These are phyloP conservation scores for Pseudorectes ferrugineus DNA, from an alignment of 2,113 vertebrate genomes.

Conservation along the genomic window DNA sequence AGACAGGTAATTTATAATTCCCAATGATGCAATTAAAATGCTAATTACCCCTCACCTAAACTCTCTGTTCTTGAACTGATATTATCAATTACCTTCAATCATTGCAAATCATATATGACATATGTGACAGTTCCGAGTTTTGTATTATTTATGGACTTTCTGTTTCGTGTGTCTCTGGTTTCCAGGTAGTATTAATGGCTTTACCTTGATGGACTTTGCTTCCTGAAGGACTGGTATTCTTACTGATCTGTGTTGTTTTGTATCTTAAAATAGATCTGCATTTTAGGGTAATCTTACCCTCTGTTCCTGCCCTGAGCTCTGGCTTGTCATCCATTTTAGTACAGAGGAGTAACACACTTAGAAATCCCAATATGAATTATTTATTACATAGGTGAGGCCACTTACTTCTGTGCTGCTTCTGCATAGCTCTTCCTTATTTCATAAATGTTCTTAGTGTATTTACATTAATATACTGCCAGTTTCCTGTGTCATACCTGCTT, in stretches of 20 bases:
- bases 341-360: not conserved
- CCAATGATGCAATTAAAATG: slow-evolving; percentile 72
- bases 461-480: not conserved
- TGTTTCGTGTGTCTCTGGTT: not conserved
- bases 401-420: not conserved
- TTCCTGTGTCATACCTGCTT: not conserved
- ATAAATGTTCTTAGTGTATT: not conserved
- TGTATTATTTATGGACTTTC: not conserved
- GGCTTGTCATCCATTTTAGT: not conserved
- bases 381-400: not conserved
- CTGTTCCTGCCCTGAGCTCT: not conserved
- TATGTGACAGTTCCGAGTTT: not conserved
- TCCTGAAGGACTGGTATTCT: not conserved
- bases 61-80: slow-evolving; percentile 21
- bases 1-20: slow-evolving; percentile 66
- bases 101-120: not conserved
- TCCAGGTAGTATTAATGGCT: not conserved
- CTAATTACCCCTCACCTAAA: slow-evolving; percentile 61
- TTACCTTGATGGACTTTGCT: not conserved
- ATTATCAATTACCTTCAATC: not conserved
- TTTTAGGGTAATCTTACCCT: not conserved
- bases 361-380: not conserved
- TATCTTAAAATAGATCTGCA: not conserved
- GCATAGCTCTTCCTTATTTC: not conserved
- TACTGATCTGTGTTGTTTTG: not conserved